Evolutionary conservation across 2,797 vertebrate species (phyloP), one percentile per base, ranked within the genome.

Genomic region (Podarcis lilfordi): DNA sequence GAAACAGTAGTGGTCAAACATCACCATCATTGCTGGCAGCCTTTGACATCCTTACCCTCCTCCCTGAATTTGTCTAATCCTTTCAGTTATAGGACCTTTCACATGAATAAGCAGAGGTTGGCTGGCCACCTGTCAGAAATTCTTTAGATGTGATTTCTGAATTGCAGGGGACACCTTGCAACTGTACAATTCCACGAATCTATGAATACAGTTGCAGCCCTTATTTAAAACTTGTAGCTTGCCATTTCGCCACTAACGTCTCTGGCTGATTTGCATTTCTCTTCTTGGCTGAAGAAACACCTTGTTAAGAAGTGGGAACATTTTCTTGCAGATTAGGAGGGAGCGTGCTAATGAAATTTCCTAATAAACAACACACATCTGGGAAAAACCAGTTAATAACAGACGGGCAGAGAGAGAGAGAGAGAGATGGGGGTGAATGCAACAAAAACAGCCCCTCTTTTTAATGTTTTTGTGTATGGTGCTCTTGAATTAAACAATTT

Each of bases 401-500:
- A 82, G 59, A 29, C 0, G 2, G 50, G 1, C 4, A 40, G 43
- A 19, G 2, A 29, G 27, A 80, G 71, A 35, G 71, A 35, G 32
- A 74, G 32, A n/a, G 32, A 1, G 25, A 43, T 15, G 1, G 35
- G 29, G 35, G 8, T 2, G 25, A 8, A 6, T 10, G 17, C 21
- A 45, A 6, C 1, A 40, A 78, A 7, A 32, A 32, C 11, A 32
- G n/a, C 43, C 69, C 23, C 27, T 27, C 35, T 74, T 74, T 74
- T 74, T 35, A 64, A 64, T 17, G 8, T 35, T 2, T 45, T 40
- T 4, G 92, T 88, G 92, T 92, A 91, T 94, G 91, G 93, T 85
- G 86, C 90, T 95, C 94, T 86, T 94, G 94, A 96, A 95, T 96
- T 93, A 96, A 64, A 93, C 95, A 95, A 95, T 93, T 94, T 95